A percentile compares a stretch with the other conserved stretches of the same genome.
Evolutionary conservation across 2,797 vertebrate species (phyloP).

Genomic region (Calcarius lapponicus): DNA sequence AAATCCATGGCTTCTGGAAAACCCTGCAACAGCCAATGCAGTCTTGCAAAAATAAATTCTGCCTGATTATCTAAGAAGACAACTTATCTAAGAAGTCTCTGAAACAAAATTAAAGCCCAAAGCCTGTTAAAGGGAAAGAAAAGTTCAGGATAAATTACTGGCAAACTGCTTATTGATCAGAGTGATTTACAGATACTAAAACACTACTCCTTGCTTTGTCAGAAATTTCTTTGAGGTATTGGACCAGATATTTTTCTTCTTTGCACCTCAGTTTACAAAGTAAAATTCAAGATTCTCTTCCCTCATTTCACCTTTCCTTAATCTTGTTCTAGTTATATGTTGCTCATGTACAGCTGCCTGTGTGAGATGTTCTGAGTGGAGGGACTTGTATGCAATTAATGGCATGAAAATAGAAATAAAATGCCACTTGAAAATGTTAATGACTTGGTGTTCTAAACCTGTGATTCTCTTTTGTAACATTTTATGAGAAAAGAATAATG

Average conservation of each 20-base stretch:
- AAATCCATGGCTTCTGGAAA: neutral
- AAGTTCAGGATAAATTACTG: neutral
- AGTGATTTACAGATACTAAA: neutral
- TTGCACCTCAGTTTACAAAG: neutral
- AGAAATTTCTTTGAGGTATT: neutral
- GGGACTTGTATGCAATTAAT: neutral
- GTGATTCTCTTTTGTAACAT: neutral
- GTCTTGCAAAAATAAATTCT: neutral
- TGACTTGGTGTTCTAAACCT: neutral
- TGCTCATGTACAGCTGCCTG: neutral
- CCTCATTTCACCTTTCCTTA: neutral
- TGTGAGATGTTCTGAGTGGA: neutral
- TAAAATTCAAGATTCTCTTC: neutral
- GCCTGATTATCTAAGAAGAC: neutral
- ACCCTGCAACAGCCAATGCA: neutral
- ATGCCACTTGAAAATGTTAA: slow-evolving; percentile 1
- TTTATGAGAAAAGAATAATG: neutral
- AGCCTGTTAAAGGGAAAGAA: neutral
- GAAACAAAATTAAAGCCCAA: neutral
- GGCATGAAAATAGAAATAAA: neutral
- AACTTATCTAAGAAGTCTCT: neutral
- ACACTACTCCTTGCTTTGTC: neutral
- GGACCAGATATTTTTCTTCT: neutral
- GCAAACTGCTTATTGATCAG: neutral
- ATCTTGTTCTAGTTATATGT: neutral